phyloP scores from a whole-genome alignment of 2,113 vertebrate species.

The Sula dactylatra region DNA sequence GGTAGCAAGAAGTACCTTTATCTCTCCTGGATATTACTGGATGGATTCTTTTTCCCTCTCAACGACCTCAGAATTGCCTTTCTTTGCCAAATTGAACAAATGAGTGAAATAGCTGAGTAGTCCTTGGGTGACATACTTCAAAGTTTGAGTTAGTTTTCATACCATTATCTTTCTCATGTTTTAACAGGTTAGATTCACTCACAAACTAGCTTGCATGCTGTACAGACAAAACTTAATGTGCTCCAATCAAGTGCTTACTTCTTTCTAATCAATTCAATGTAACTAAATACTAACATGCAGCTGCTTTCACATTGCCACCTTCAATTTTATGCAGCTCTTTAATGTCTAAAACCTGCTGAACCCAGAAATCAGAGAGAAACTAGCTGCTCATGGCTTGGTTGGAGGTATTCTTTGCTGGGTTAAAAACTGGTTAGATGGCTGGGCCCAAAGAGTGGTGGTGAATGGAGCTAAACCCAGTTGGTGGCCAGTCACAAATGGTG shows the following conservation, averaged over 20 bases:
- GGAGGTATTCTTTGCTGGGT: not conserved
- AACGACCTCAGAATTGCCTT: not conserved
- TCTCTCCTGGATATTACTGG: not conserved
- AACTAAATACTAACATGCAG: not conserved
- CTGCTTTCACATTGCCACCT: not conserved
- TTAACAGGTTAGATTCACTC: not conserved
- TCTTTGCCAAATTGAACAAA: not conserved
- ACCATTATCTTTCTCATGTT: not conserved
- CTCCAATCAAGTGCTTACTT: not conserved
- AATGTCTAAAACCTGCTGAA: not conserved
- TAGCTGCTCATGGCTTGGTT: not conserved
- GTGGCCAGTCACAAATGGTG: not conserved
- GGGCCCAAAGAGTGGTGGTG: not conserved
- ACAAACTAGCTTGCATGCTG: not conserved
- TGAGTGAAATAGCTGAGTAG: not conserved
- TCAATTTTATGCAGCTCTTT: not conserved
- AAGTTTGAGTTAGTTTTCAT: not conserved
- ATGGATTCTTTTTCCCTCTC: not conserved
- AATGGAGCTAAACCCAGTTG: not conserved
- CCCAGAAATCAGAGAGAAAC: not conserved
- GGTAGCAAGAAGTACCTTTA: not conserved
- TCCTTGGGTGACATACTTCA: not conserved
- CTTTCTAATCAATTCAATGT: not conserved
- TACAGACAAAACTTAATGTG: not conserved
- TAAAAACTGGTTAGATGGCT: not conserved